phyloP scores from a whole-genome alignment of 2,888 invertebrate genomes.

The Ophion obscuratus region DNA sequence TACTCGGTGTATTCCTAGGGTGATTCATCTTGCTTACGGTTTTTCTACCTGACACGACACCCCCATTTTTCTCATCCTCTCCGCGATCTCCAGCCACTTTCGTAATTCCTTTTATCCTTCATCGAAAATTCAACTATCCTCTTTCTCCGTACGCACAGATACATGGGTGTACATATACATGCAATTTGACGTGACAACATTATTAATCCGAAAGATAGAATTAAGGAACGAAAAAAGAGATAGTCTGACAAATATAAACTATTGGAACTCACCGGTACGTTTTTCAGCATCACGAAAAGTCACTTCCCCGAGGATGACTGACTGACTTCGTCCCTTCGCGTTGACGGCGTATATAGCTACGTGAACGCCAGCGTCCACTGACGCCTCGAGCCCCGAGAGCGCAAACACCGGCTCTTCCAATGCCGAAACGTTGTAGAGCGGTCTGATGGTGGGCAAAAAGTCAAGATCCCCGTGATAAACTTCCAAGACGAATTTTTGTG shows the following conservation, averaged over 20 bases:
- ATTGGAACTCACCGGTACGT: slow-evolving; percentile 86
- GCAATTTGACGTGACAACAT: not conserved
- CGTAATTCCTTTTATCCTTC: slow-evolving; percentile 17
- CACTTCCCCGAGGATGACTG: slow-evolving; percentile 90
- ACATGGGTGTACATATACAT: not conserved
- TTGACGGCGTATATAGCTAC: slow-evolving; percentile 92
- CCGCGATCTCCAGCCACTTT: not conserved
- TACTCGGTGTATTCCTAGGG: slow-evolving; percentile 62
- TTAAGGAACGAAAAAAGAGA: not conserved
- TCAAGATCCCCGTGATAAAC: slow-evolving; percentile 86
- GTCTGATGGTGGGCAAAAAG: slow-evolving; percentile 75
- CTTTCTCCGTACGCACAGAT: not conserved
- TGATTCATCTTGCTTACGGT: slow-evolving; percentile 81
- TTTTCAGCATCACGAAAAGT: slow-evolving; percentile 92
- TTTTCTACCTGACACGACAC: slow-evolving; percentile 56
- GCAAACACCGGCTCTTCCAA: slow-evolving; percentile 90
- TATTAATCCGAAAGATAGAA: not conserved
- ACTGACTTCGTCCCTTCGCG: slow-evolving; percentile 91
- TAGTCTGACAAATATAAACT: not conserved
- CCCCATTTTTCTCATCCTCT: slow-evolving; percentile 33
- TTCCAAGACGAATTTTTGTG: slow-evolving; percentile 93
- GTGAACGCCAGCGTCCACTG: slow-evolving; percentile 89
- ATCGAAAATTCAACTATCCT: not conserved
- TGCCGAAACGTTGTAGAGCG: slow-evolving; percentile 87
- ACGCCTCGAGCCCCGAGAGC: slow-evolving; percentile 90